Percentiles rank a stretch among this genome's conserved stretches.
phyloP scores from a whole-genome alignment of 2,888 invertebrate species.

The Xylota sylvarum region DNA sequence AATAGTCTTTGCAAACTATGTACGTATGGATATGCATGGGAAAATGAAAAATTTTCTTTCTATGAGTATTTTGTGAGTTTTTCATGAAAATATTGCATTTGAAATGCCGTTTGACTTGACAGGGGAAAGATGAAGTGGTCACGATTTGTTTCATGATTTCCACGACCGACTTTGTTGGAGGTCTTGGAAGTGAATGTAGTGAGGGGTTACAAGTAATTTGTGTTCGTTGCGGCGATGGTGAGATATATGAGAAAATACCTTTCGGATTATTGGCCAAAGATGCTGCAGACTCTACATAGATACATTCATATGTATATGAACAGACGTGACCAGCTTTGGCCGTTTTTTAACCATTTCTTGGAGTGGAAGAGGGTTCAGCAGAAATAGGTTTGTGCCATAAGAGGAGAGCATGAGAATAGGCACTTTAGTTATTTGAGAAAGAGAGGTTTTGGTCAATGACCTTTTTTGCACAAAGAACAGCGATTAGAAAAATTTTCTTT shows the following conservation, averaged over 20 bases:
- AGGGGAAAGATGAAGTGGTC: conserved; percentile 41
- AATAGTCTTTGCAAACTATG: neutral
- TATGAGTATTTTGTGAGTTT: conserved; percentile 6
- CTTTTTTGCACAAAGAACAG: too few relatives aligned
- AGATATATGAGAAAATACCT: neutral
- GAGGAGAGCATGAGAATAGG: too few relatives aligned
- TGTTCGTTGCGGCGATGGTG: neutral
- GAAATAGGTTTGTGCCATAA: too few relatives aligned
- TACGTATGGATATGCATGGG: neutral
- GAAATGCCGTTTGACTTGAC: conserved; percentile 25
- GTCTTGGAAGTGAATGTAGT: conserved; percentile 17
- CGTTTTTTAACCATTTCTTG: too few relatives aligned
- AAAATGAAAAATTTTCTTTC: conserved; percentile 13
- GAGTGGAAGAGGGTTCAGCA: too few relatives aligned
- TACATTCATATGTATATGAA: neutral
- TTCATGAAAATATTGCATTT: conserved; percentile 19
- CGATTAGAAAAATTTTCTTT: too few relatives aligned
- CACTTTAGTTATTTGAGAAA: too few relatives aligned
- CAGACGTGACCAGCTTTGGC: neutral
- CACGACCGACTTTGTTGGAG: conserved; percentile 1
- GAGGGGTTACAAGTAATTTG: neutral
- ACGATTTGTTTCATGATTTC: conserved; percentile 52
- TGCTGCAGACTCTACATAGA: neutral
- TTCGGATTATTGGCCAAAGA: neutral
- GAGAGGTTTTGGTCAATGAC: too few relatives aligned